A percentile compares a stretch with the other conserved stretches of the same genome.
phyloP scores from a whole-genome alignment of 2,888 invertebrate genomes.

The Lasioglossum lativentre region DNA sequence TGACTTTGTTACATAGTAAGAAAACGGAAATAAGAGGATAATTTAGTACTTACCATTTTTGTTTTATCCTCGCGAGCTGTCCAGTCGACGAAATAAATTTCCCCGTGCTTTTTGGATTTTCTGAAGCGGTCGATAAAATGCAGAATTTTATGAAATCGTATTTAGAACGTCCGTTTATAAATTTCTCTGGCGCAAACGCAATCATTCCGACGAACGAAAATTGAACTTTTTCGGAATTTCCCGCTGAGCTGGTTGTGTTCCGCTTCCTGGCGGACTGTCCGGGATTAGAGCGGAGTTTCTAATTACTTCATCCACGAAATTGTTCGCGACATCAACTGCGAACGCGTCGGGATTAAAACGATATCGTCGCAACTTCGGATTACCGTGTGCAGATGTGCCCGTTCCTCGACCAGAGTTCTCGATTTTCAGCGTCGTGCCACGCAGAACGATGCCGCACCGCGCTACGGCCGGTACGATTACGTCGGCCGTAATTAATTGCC shows the following conservation, averaged over 20 bases:
- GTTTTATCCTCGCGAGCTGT: background rate
- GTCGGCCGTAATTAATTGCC: conserved; percentile 60
- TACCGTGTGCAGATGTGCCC: background rate
- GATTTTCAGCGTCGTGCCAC: conserved; percentile 26
- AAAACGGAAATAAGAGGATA: background rate
- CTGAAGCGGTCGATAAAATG: background rate
- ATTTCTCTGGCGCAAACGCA: background rate
- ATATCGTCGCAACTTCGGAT: conserved; percentile 9
- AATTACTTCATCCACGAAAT: conserved; percentile 20
- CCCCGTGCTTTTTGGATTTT: background rate
- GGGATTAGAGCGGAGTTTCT: conserved; percentile 9
- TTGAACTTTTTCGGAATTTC: background rate
- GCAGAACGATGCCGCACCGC: conserved; percentile 12
- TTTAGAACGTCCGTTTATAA: background rate
- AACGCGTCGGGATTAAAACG: conserved; percentile 13
- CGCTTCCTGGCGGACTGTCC: background rate
- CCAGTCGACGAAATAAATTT: background rate
- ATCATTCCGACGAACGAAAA: background rate
- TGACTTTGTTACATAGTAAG: no score
- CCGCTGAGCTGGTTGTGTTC: background rate
- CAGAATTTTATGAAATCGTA: background rate
- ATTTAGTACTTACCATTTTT: background rate
- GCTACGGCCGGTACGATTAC: conserved; percentile 42
- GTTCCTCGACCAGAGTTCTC: conserved; percentile 24
- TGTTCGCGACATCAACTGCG: conserved; percentile 7